These are phyloP conservation scores for Meriones psammophilus DNA, from an alignment of 2,797 vertebrate genomes.

Conservation along the genomic window DNA sequence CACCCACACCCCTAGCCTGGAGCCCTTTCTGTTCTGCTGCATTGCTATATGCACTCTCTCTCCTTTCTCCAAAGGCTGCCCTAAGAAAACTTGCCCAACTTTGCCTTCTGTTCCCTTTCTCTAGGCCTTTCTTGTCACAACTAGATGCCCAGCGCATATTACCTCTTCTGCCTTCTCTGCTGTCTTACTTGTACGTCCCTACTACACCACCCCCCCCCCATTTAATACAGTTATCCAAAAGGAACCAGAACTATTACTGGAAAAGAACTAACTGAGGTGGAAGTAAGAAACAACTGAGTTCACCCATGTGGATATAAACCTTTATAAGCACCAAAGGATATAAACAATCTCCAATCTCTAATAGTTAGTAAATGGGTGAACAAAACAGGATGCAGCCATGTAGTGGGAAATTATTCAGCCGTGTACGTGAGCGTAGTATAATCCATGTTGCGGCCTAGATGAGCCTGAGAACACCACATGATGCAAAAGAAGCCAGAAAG, in stretches of 20 bases:
- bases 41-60: background rate
- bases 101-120: background rate
- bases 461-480: background rate
- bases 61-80: background rate
- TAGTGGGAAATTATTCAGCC: background rate
- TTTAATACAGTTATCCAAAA: constrained; percentile 12
- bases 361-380: background rate
- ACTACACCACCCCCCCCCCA: background rate
- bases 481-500: constrained; percentile 19
- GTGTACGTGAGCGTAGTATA: constrained; percentile 15
- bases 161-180: constrained; percentile 12
- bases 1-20: background rate
- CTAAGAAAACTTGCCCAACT: background rate
- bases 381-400: background rate
- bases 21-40: background rate
- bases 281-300: constrained; percentile 27
- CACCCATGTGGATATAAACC: background rate
- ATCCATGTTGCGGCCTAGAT: too few species aligned
- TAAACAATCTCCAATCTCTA: background rate
- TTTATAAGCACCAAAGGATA: constrained; percentile 21
- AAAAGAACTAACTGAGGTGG: constrained; percentile 11
- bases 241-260: background rate
- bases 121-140: background rate
- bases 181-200: background rate
- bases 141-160: background rate